Conservation (phyloP, 2,888 invertebrate species). For the Chrysolina haemoptera region DNA sequence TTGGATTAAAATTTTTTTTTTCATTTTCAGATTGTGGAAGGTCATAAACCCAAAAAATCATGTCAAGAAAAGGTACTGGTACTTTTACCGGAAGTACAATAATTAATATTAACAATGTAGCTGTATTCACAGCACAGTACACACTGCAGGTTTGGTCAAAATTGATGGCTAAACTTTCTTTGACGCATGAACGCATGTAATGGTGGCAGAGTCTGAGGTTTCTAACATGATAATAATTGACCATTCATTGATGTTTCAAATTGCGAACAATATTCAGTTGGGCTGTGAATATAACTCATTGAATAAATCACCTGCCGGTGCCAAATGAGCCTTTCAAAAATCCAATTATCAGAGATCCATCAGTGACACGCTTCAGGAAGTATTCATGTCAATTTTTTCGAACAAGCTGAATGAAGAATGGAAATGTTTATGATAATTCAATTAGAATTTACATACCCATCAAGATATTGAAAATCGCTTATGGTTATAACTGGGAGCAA, state of each 20-base stretch:
- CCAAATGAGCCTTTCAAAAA: not conserved
- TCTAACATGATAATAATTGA: not conserved
- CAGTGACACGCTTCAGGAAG: slow-evolving; percentile 6
- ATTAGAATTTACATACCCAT: slow-evolving; percentile 13
- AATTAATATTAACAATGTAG: not conserved
- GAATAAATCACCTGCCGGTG: not conserved
- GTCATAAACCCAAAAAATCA: too few species aligned
- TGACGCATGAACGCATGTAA: not conserved
- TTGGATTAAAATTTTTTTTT: too few species aligned
- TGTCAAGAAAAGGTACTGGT: not conserved
- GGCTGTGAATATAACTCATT: not conserved
- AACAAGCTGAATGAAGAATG: not conserved
- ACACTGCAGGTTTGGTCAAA: not conserved
- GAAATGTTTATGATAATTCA: slow-evolving; percentile 17
- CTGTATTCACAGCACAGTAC: not conserved
- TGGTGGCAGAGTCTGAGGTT: not conserved
- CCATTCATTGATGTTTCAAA: not conserved
- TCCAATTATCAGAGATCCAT: not conserved
- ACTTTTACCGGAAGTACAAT: not conserved
- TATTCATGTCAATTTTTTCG: slow-evolving; percentile 10
- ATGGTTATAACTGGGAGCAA: not conserved
- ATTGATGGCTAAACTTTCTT: not conserved
- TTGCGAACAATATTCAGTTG: not conserved
- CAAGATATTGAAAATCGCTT: slow-evolving; percentile 18
- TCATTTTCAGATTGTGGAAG: too few species aligned